Evolutionary conservation across 2,113 vertebrate genomes (phyloP), one percentile per base, ranked within the genome.

Genomic region (Sclerurus mexicanus): DNA sequence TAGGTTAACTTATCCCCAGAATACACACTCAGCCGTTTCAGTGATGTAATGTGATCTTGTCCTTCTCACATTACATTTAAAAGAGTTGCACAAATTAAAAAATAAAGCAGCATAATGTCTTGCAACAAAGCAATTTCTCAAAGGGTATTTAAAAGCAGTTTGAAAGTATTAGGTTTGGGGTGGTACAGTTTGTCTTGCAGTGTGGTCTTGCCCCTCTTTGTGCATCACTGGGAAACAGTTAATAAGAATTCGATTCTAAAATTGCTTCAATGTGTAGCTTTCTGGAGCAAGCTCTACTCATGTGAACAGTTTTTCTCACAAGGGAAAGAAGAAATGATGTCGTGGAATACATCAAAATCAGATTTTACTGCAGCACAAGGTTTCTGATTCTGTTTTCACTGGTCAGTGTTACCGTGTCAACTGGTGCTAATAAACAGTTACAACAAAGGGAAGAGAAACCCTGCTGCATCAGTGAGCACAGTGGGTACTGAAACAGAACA

Each of bases 1-100:
- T 72, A 77, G 9, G 22, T 12, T 89, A 75, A 64, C 50, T 94
- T 87, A 94, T 77, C 33, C 83, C 21, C 37, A 82, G 67, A 90
- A 85, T 71, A 91, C 59, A 87, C 40, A 74, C 23, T 89, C 67
- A 63, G 53, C 52, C 46, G 47, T 95, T 91, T 91, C 82, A 94
- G 50, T 86, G 72, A 78, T 76, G 60, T 52, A 58, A 24, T 94
- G 89, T 79, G 69, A 87, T 68, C 44, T 93, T 92, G 67, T 86
- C 39, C 64, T 96, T 93, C 60, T 81, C 58, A 80, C 20, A 9
- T 64, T 78, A 77, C 24, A 25, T 90, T 93, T 39, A 80, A 81
- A 97, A 97, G 94, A 74, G 14, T 89, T 7, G 19, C 75, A 95
- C 68, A 94, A 94, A 96, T 91, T 93, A 69, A 82, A 55, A 60